A percentile compares a stretch with the other conserved stretches of the same genome.
These are phyloP conservation scores for Salvelinus alpinus DNA, from an alignment of 2,113 vertebrate genomes.

Conservation along the genomic window DNA sequence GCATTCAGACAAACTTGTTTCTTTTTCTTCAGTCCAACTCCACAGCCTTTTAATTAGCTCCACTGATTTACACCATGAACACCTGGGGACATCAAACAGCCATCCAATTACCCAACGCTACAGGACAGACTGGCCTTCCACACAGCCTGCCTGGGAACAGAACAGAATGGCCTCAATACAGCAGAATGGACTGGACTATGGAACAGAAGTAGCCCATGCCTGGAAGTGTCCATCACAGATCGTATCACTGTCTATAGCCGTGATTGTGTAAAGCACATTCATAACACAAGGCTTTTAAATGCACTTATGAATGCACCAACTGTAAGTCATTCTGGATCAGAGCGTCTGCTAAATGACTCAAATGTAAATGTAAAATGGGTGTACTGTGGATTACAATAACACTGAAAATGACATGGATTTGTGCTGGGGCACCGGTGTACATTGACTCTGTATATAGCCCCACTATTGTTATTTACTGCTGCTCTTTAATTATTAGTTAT, in stretches of 20 bases:
- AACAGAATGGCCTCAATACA: not conserved
- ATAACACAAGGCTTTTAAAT: conserved; percentile 43
- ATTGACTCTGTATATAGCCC: too few species aligned
- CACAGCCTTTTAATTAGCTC: conserved; percentile 55
- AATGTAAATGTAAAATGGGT: too few species aligned
- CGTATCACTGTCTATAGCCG: too few species aligned
- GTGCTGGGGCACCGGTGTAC: too few species aligned
- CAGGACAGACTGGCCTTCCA: not conserved
- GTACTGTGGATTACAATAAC: too few species aligned
- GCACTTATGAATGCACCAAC: conserved; percentile 24
- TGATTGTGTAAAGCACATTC: not conserved
- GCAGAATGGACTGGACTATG: conserved; percentile 4
- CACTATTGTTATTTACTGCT: too few species aligned
- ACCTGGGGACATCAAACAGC: conserved; percentile 47
- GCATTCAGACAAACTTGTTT: not conserved
- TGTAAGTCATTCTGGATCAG: too few species aligned
- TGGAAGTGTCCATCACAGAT: not conserved
- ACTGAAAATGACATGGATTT: too few species aligned
- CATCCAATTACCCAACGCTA: conserved; percentile 5
- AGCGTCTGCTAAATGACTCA: too few species aligned
- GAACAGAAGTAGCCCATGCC: conserved; percentile 4
- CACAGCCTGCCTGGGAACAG: conserved; percentile 18
- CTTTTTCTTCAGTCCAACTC: not conserved
- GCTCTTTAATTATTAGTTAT: too few species aligned
- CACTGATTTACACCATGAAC: conserved; percentile 28